A percentile compares a stretch with the other conserved stretches of the same genome.
These are phyloP conservation scores for Patiria miniata DNA, from an alignment of 35 echinoderm and acorn worm species.

Conservation along the genomic window DNA sequence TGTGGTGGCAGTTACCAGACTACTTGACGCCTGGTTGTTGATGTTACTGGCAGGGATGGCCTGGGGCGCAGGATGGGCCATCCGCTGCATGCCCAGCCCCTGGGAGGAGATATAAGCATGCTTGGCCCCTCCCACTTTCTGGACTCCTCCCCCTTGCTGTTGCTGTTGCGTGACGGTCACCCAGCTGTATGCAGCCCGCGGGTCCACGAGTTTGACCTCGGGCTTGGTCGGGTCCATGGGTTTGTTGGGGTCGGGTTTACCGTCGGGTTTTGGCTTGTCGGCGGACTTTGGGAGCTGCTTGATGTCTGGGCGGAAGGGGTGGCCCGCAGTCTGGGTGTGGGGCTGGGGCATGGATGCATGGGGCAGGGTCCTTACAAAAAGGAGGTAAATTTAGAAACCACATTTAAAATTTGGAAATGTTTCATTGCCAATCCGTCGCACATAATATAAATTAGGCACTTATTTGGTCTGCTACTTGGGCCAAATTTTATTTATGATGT, in stretches of 20 bases:
- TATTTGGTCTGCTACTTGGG: too few relatives aligned
- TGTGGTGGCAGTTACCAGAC: conserved; percentile 10
- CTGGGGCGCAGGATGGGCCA: not conserved
- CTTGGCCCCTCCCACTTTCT: not conserved
- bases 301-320: conserved; percentile 43
- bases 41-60: not conserved
- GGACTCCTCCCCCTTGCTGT: not conserved
- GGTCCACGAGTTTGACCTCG: conserved; percentile 3
- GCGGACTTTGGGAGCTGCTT: conserved; percentile 38
- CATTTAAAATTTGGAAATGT: too few relatives aligned
- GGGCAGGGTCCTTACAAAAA: not conserved
- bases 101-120: not conserved
- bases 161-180: not conserved
- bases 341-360: conserved; percentile 3
- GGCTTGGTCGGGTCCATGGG: conserved; percentile 9
- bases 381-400: not conserved
- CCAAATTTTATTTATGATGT: too few relatives aligned
- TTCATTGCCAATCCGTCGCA: too few relatives aligned
- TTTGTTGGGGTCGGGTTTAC: conserved; percentile 7
- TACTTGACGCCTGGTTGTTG: not conserved
- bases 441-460: too few relatives aligned
- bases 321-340: not conserved
- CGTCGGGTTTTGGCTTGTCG: conserved; percentile 16
- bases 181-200: not conserved
- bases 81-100: conserved; percentile 6